These are phyloP conservation scores for Norana najaformis DNA, from an alignment of 2,888 invertebrate genomes.

Conservation along the genomic window DNA sequence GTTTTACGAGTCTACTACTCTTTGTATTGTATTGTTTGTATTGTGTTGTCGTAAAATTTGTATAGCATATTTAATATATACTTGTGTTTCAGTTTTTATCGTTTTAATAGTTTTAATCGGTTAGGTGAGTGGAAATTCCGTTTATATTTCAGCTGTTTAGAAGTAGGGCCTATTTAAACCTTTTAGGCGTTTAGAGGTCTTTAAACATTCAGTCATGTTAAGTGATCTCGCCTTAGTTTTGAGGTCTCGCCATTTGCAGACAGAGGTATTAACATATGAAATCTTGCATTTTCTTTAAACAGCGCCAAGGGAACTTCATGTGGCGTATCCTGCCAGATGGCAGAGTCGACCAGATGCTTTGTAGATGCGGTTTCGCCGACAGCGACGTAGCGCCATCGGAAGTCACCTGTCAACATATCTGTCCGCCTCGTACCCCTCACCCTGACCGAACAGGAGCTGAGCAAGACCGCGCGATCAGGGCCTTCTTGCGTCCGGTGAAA, in stretches of 20 bases:
- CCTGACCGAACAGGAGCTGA: background rate
- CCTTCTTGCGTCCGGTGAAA: background rate
- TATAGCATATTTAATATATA: too few relatives aligned
- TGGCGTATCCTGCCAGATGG: conserved; percentile 22
- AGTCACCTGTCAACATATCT: background rate
- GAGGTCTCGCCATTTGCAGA: too few relatives aligned
- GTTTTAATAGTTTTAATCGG: too few relatives aligned
- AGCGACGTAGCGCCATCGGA: conserved; percentile 1
- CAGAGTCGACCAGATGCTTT: background rate
- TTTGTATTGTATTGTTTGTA: too few relatives aligned
- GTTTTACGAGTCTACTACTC: too few relatives aligned
- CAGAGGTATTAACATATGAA: background rate
- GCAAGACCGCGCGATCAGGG: background rate
- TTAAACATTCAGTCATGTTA: too few relatives aligned
- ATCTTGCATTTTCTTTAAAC: background rate
- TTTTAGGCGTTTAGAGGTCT: too few relatives aligned
- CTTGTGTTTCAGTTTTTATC: background rate
- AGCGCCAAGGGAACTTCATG: conserved; percentile 10
- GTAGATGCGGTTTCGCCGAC: conserved; percentile 1
- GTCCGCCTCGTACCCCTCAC: background rate
- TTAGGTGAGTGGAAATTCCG: background rate
- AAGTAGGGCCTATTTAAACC: background rate
- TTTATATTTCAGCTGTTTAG: background rate
- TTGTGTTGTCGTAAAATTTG: too few relatives aligned
- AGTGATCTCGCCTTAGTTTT: too few relatives aligned